Conservation (phyloP, 2,113 vertebrate species). For the Silurus asotus region DNA sequence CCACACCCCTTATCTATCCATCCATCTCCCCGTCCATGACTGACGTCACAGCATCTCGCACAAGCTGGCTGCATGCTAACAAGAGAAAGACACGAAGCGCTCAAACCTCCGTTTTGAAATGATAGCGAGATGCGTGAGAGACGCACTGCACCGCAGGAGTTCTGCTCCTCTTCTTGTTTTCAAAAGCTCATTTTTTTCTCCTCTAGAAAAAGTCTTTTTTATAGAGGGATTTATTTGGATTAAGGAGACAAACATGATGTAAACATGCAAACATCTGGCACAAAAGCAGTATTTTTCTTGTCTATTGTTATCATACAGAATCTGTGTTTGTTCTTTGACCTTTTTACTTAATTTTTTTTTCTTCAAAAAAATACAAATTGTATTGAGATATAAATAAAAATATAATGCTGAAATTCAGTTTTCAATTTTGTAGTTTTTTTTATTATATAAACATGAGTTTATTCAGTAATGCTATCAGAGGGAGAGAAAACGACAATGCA, state of each 20-base stretch:
- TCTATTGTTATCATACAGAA: neutral
- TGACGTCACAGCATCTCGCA: slow-evolving; percentile 41
- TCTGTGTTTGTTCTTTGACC: neutral
- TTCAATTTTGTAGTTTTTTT: neutral
- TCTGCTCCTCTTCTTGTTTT: slow-evolving; percentile 22
- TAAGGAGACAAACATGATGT: slow-evolving; percentile 1
- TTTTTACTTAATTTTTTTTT: neutral
- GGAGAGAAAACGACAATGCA: slow-evolving; percentile 6
- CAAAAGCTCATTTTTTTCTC: neutral
- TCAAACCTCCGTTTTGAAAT: slow-evolving; percentile 37
- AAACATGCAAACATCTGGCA: neutral
- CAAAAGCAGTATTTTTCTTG: neutral
- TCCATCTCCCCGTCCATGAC: slow-evolving; percentile 18
- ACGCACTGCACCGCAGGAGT: neutral
- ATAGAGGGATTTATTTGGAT: slow-evolving; percentile 23
- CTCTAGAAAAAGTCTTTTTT: slow-evolving; percentile 23
- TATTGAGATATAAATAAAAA: neutral
- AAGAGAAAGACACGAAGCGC: slow-evolving; percentile 29
- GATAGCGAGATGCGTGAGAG: neutral
- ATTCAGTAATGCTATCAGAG: slow-evolving; percentile 1
- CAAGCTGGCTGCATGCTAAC: slow-evolving; percentile 54
- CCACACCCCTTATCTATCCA: slow-evolving; percentile 25
- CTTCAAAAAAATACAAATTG: neutral
- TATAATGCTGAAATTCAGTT: neutral
- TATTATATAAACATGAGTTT: slow-evolving; percentile 17